Base-by-base conservation (phyloP, 2,797 vertebrate species). In the Mastacembelus armatus region DNA sequence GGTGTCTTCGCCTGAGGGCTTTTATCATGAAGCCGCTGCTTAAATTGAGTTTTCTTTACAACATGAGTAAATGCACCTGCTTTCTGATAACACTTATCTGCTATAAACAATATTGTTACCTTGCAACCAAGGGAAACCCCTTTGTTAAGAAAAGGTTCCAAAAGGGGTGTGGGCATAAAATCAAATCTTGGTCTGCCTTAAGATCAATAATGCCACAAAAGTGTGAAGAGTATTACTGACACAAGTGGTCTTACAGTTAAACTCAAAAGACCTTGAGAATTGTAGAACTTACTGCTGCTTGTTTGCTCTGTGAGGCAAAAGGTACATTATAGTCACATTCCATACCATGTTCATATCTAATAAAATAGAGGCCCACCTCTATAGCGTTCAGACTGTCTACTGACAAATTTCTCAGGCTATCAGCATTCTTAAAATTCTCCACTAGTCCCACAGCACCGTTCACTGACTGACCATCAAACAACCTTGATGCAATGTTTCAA, bases 391-490 rank as follows among this genome's bases (percentile, higher is more conserved):
- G 71, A 32, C 83, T 68, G 84, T 86, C 86, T 85, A 87, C 85
- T 80, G 85, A 92, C 73, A 84, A 84, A 86, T 61, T 65, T 86
- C 83, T 78, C 78, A 86, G 80, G 79, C 79, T 79, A 85, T 89
- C 81, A 68, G 80, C 91, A 94, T 94, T 94, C 93, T 88, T 93
- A 14, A 82, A 79, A 94, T 94, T 94, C 93, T 84, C 75, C 66
- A 92, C 89, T 91, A 92, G 66, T 92, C 87, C 90, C 61, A 69
- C 51, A 43, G 71, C 71, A 86, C 86, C 86, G 89, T 70, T 81
- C 77, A 89, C 86, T 88, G 79, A 88, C 72, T 79, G 77, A 83
- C 77, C 84, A 88, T 80, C 82, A 61, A 74, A 71, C 74, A 72
- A 85, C 66, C 64, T 80, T 71, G 48, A 77, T 76, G 66, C 58